phyloP scores from a whole-genome alignment of 2,797 vertebrate genomes.

The Acanthopagrus latus region DNA sequence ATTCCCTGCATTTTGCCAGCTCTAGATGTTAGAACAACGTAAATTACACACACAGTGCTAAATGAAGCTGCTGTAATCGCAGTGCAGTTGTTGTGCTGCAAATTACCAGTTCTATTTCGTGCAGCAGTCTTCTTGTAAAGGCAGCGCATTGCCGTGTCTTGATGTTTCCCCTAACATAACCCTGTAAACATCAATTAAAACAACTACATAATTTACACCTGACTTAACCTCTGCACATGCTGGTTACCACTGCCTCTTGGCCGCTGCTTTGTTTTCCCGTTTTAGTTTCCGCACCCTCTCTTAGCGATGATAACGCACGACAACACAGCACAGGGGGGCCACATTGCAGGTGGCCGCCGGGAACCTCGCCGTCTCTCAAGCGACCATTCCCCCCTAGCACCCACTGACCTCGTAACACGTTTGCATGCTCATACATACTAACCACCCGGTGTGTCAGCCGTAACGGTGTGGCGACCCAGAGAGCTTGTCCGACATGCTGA shows the following conservation, averaged over 20 bases:
- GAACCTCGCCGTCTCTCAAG: constrained; percentile 56
- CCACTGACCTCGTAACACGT: constrained; percentile 66
- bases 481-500: constrained; percentile 78
- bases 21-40: constrained; percentile 26
- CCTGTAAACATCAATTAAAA: constrained; percentile 37
- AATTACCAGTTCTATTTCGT: constrained; percentile 14
- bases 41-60: constrained; percentile 30
- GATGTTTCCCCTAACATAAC: constrained; percentile 4
- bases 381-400: constrained; percentile 60
- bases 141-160: constrained; percentile 15
- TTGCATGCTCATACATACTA: constrained; percentile 53
- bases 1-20: not conserved
- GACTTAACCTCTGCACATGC: not conserved
- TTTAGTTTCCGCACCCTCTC: constrained; percentile 26
- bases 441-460: constrained; percentile 61
- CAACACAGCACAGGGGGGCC: constrained; percentile 30
- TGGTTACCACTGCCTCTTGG: not conserved
- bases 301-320: constrained; percentile 53
- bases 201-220: constrained; percentile 28
- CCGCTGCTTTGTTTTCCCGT: not conserved
- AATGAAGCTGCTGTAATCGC: constrained; percentile 22
- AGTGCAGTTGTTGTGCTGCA: constrained; percentile 1
- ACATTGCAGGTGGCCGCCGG: constrained; percentile 58
- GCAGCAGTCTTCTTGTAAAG: not conserved
- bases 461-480: constrained; percentile 50